Evolutionary conservation across 2,797 vertebrate species (phyloP).

Genomic region (Neosilurus mollespiculum): DNA sequence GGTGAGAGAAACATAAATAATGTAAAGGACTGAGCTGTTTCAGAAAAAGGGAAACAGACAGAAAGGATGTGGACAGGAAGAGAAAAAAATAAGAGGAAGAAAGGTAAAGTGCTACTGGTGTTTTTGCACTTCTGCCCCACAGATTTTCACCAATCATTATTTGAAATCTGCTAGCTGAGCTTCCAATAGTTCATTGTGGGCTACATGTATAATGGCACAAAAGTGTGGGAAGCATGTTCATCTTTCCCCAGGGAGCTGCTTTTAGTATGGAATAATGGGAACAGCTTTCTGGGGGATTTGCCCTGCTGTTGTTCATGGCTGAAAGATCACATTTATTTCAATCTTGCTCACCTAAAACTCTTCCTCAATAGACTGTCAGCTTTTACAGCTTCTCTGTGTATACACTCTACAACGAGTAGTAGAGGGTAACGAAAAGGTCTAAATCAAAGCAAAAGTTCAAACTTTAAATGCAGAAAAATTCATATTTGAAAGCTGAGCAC

Average conservation of each 20-base stretch:
- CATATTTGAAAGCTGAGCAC: not conserved
- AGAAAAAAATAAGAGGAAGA: conserved; percentile 56
- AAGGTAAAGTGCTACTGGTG: conserved; percentile 14
- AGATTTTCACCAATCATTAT: conserved; percentile 33
- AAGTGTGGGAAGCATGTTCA: conserved; percentile 13
- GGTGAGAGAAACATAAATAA: conserved; percentile 7
- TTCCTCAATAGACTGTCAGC: not conserved
- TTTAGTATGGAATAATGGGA: conserved; percentile 17
- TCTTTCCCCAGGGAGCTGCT: conserved; percentile 22
- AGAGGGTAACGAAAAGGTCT: not conserved
- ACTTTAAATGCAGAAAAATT: not conserved
- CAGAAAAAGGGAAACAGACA: not conserved
- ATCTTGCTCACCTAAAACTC: not conserved
- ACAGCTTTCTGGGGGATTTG: conserved; percentile 21
- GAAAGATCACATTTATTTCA: conserved; percentile 12
- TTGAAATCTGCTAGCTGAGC: conserved; percentile 28
- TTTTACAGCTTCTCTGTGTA: conserved; percentile 1
- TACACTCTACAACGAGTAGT: not conserved
- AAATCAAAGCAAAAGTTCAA: not conserved
- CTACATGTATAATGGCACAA: conserved; percentile 38
- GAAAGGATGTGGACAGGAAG: conserved; percentile 55
- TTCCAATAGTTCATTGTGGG: conserved; percentile 3
- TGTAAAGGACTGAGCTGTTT: not conserved
- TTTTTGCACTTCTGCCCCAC: conserved; percentile 36
- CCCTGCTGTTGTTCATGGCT: not conserved